These are phyloP conservation scores for Drosophila macrospina DNA, from an alignment of 2,888 invertebrate species.

Conservation along the genomic window DNA sequence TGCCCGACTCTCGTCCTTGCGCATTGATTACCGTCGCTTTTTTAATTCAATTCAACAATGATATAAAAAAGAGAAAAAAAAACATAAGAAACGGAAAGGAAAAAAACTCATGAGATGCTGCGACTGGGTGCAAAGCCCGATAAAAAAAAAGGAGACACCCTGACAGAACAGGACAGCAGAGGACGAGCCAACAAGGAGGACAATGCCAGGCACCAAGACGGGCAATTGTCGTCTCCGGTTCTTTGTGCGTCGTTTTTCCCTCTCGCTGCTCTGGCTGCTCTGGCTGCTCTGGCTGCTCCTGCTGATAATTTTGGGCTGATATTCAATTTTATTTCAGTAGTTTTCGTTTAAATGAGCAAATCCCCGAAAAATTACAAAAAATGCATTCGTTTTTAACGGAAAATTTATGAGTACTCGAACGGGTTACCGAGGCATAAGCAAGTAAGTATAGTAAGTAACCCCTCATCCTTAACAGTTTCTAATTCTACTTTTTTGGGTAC, in stretches of 20 bases:
- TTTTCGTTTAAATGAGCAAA: slow-evolving; percentile 79
- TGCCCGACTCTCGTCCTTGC: slow-evolving; percentile 59
- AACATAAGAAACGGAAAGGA: slow-evolving; percentile 30
- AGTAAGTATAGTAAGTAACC: slow-evolving; percentile 29
- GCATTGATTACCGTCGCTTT: slow-evolving; percentile 80
- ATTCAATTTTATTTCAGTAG: slow-evolving; percentile 56
- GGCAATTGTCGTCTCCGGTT: slow-evolving; percentile 72
- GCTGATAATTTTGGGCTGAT: slow-evolving; percentile 44
- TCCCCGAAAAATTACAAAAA: slow-evolving; percentile 31
- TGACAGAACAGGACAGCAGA: slow-evolving; percentile 40
- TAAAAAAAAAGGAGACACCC: slow-evolving; percentile 41
- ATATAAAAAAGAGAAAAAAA: slow-evolving; percentile 48
- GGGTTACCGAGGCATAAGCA: slow-evolving; percentile 43
- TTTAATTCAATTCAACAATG: slow-evolving; percentile 80
- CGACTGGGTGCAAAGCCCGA: slow-evolving; percentile 46
- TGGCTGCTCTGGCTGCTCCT: background rate
- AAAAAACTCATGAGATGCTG: slow-evolving; percentile 38
- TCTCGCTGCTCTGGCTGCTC: background rate
- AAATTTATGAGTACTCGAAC: slow-evolving; percentile 67
- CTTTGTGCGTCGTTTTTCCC: slow-evolving; percentile 35
- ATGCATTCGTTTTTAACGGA: slow-evolving; percentile 77
- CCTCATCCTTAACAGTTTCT: slow-evolving; percentile 1
- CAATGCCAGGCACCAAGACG: slow-evolving; percentile 52
- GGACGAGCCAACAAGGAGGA: slow-evolving; percentile 15
- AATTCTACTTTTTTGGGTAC: background rate